These are phyloP conservation scores for Achatina immaculata DNA, from an alignment of 1,140 invertebrate genomes.

Conservation along the genomic window DNA sequence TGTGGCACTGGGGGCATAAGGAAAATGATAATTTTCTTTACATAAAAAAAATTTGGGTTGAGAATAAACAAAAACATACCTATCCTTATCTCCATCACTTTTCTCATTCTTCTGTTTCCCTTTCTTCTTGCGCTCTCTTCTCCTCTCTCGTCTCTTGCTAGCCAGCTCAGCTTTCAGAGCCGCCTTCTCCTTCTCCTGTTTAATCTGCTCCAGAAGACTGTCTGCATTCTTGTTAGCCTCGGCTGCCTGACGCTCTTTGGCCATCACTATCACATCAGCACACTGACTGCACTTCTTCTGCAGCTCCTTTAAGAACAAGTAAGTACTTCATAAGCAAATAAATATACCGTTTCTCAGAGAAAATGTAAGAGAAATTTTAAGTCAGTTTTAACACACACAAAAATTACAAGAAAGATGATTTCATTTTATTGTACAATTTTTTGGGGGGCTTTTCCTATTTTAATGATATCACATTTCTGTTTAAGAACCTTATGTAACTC, in stretches of 20 bases:
- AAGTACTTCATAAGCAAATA: no score
- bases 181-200: constrained; percentile 91
- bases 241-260: constrained; percentile 97
- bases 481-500: no score
- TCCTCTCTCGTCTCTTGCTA: constrained; percentile 89
- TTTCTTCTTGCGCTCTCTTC: constrained; percentile 91
- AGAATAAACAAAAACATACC: not conserved
- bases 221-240: constrained; percentile 97
- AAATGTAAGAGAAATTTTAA: no score
- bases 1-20: no score
- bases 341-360: no score
- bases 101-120: constrained; percentile 83
- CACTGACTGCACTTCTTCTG: constrained; percentile 96
- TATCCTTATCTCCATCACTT: constrained; percentile 60
- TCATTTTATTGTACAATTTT: no score
- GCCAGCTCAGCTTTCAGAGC: constrained; percentile 91
- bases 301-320: constrained; percentile 79
- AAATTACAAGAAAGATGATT: no score
- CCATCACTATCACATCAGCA: constrained; percentile 91
- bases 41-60: no score
- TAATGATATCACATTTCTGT: no score
- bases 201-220: constrained; percentile 93
- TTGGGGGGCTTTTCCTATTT: no score
- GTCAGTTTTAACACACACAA: no score
- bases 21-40: no score